Base-by-base conservation (phyloP, 2,113 vertebrate species). In the Lepisosteus osseus region DNA sequence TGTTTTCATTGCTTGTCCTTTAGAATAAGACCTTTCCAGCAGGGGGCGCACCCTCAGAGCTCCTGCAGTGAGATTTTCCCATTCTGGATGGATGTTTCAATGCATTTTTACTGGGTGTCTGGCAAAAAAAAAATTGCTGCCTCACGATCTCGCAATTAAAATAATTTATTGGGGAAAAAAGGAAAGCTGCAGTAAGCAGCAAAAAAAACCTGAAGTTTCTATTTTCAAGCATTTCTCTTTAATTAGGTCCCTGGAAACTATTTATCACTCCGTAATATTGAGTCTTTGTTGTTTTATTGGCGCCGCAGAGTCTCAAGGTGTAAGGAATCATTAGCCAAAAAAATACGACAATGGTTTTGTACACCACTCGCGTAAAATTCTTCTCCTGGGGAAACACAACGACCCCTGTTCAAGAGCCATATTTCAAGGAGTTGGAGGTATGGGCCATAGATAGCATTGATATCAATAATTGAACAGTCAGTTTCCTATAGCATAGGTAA, bases 241-340 rank as follows among this genome's bases (percentile, higher is more conserved):
- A 68, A 68, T 68, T 40, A 68, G 67, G 67, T 68, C 54, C 54
- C 67, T 41, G 67, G 67, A 44, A 68, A 57, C n/a, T 68, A 57
- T 68, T 68, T 68, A 56, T 68, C 67, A 40, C 54, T 1, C 40
- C 3, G 45, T 56, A 41, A 68, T 68, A 54, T 68, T 13, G n/a
- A 56, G 12, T 56, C 67, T 40, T 9, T 43, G 29, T 54, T 41
- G 54, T 54, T 57, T 42, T 41, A 68, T 68, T 17, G 15, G 67
- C 54, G 5, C 47, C 6, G 40, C 8, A 15, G 8, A n/a, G 29
- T 56, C 51, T 68, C 54, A 57, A 68, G 67, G 54, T 42, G 41
- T 51, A 68, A 51, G 7, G 54, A 56, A 56, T 68, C 67, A 68
- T 68, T 68, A 68, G 54, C 3, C 2, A 7, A 4, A 17, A 68